These are phyloP conservation scores for Salvator merianae DNA, from an alignment of 2,113 vertebrate genomes.

Conservation along the genomic window DNA sequence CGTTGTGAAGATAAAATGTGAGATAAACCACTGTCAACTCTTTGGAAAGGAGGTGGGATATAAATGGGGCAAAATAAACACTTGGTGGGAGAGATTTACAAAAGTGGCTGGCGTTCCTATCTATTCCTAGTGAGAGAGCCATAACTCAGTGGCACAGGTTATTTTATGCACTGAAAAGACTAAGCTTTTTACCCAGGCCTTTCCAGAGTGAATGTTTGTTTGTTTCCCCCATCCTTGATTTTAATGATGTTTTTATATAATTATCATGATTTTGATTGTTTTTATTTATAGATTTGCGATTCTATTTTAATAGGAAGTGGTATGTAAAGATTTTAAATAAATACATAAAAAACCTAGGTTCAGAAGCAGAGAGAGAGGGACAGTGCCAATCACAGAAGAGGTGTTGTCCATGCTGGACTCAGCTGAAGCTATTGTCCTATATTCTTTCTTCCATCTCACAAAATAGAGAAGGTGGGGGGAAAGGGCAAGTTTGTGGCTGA, in stretches of 20 bases:
- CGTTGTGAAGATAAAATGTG: too few species aligned
- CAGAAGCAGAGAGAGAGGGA: not conserved
- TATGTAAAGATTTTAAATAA: too few species aligned
- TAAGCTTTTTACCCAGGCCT: too few species aligned
- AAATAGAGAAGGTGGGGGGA: not conserved
- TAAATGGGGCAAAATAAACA: not conserved
- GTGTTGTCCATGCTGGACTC: not conserved
- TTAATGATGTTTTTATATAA: too few species aligned
- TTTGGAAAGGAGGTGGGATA: not conserved
- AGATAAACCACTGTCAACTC: too few species aligned
- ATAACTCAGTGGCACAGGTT: too few species aligned
- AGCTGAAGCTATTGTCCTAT: not conserved
- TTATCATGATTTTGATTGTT: too few species aligned
- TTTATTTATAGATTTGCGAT: too few species aligned
- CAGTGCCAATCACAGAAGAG: not conserved
- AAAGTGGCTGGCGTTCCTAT: not conserved
- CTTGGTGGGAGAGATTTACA: not conserved
- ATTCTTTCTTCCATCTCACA: not conserved
- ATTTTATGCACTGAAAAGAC: too few species aligned
- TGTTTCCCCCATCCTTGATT: too few species aligned
- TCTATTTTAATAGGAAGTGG: too few species aligned
- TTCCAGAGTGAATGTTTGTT: too few species aligned
- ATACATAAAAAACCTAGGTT: not conserved
- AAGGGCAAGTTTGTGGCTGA: not conserved
- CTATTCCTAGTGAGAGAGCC: not conserved